A percentile compares a stretch with the other conserved stretches of the same genome.
These are phyloP conservation scores for Atta texana DNA, from an alignment of 1,140 invertebrate genomes.

Conservation along the genomic window DNA sequence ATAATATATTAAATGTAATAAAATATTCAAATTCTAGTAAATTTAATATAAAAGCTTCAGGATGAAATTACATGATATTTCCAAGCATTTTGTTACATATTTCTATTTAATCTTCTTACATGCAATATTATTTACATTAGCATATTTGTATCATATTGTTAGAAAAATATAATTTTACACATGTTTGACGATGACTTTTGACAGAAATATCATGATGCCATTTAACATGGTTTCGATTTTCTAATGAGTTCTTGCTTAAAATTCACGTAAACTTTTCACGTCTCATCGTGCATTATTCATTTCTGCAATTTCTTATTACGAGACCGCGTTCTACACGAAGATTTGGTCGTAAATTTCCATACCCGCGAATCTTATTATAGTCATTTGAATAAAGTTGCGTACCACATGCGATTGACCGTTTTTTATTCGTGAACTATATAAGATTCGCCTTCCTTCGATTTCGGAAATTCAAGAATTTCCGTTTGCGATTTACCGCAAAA, in stretches of 20 bases:
- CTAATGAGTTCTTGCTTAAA: slow-evolving; percentile 38
- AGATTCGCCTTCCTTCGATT: slow-evolving; percentile 15
- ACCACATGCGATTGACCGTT: slow-evolving; percentile 23
- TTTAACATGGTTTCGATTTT: slow-evolving; percentile 46
- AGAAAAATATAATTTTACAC: slow-evolving; percentile 16
- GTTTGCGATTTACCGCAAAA: neutral
- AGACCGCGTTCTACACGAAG: slow-evolving; percentile 40
- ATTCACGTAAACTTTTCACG: slow-evolving; percentile 41
- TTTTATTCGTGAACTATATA: slow-evolving; percentile 18
- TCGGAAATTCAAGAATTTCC: slow-evolving; percentile 7
- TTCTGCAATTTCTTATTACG: slow-evolving; percentile 58
- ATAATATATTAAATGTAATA: neutral
- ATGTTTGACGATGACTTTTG: neutral
- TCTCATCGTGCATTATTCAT: slow-evolving; percentile 55
- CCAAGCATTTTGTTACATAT: neutral
- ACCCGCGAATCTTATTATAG: slow-evolving; percentile 46
- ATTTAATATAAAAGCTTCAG: neutral
- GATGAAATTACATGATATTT: neutral
- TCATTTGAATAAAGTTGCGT: slow-evolving; percentile 48
- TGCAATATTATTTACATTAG: slow-evolving; percentile 2
- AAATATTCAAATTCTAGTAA: slow-evolving; percentile 3
- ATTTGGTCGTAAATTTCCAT: slow-evolving; percentile 49
- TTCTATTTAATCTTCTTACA: neutral
- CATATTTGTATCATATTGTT: neutral
- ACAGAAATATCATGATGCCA: slow-evolving; percentile 15